Percentiles rank a stretch among this genome's conserved stretches.
Conservation (phyloP, 2,113 vertebrate species). For the Calyptommatus sinebrachiatus region DNA sequence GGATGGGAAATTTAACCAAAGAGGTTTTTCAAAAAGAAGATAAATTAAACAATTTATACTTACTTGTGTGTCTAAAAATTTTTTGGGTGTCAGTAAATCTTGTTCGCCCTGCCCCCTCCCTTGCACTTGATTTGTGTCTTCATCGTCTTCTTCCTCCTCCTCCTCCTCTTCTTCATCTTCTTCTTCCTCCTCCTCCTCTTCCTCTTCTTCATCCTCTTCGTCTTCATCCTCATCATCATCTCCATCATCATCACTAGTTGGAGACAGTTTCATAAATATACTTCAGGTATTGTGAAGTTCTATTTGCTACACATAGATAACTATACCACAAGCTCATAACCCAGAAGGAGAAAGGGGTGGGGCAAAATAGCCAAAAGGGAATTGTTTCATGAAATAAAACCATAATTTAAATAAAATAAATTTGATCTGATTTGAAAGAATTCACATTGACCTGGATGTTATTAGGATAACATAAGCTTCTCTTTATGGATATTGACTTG, state of each 20-base stretch:
- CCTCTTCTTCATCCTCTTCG: constrained; percentile 43
- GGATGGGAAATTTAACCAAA: neutral
- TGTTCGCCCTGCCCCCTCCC: constrained; percentile 58
- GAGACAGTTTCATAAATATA: neutral
- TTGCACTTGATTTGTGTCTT: constrained; percentile 58
- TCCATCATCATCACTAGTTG: constrained; percentile 71
- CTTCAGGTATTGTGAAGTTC: neutral
- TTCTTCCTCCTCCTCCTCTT: constrained; percentile 31
- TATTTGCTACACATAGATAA: neutral
- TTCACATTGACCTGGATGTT: neutral
- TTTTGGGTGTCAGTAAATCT: constrained; percentile 55
- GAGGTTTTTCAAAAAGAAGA: neutral
- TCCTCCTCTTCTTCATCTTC: constrained; percentile 60
- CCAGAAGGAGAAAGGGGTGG: neutral
- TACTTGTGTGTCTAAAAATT: constrained; percentile 61
- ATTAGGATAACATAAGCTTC: neutral
- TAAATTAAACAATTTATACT: constrained; percentile 26
- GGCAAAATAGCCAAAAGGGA: neutral
- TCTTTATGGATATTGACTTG: too few species aligned
- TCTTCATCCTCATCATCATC: constrained; percentile 65
- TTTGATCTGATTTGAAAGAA: neutral
- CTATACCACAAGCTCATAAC: neutral
- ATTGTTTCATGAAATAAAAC: neutral
- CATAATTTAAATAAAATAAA: neutral
- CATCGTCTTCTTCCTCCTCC: constrained; percentile 55